Conservation (phyloP, 2,888 invertebrate genomes). For the Ennomos erosarius region DNA sequence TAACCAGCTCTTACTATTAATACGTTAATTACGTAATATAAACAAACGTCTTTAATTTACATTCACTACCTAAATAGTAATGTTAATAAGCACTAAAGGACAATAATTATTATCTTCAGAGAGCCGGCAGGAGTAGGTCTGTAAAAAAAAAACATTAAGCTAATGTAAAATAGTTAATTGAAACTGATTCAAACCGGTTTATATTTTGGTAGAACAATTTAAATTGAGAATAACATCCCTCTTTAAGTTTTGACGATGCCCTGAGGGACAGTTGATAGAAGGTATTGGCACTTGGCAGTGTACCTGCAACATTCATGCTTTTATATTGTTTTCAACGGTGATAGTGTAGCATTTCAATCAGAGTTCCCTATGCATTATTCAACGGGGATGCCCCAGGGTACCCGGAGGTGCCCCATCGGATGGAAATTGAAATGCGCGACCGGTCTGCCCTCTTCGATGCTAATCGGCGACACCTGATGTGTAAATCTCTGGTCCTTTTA, state of each 20-base stretch:
- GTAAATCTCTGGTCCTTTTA: constrained; percentile 27
- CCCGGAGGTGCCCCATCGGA: constrained; percentile 44
- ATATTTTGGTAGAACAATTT: constrained; percentile 42
- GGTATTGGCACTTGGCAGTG: constrained; percentile 58
- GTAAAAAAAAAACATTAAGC: too few species aligned
- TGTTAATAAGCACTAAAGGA: too few species aligned
- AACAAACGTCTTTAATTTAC: too few species aligned
- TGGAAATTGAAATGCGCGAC: constrained; percentile 67
- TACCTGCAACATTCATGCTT: too few species aligned
- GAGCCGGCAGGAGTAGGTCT: too few species aligned
- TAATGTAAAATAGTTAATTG: background rate
- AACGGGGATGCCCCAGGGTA: constrained; percentile 44
- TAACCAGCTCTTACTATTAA: too few species aligned
- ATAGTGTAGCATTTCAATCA: constrained; percentile 61
- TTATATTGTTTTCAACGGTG: background rate
- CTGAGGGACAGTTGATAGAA: constrained; percentile 53
- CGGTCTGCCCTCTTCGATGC: constrained; percentile 61
- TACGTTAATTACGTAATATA: too few species aligned
- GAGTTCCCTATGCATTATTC: constrained; percentile 67
- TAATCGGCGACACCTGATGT: constrained; percentile 66
- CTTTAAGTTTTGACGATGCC: constrained; percentile 49
- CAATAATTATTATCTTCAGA: too few species aligned
- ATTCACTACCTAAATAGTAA: too few species aligned
- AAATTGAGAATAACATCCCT: constrained; percentile 49
- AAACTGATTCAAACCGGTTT: background rate